Evolutionary conservation across 2,113 vertebrate genomes (phyloP).

Genomic region (Tympanuchus pallidicinctus): DNA sequence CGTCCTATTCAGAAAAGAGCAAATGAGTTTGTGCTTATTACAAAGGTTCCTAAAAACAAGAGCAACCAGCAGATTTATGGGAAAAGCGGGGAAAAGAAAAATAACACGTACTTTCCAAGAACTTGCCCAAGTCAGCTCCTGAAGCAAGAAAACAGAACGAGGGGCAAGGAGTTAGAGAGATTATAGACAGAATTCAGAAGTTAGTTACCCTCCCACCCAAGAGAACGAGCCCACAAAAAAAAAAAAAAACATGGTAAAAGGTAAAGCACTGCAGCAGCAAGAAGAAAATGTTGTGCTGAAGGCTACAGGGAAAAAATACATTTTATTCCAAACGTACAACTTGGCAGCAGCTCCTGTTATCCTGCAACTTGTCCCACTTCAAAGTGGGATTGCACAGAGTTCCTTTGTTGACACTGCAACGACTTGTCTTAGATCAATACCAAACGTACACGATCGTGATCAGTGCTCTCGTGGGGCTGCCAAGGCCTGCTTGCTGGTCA

Average conservation of each 20-base stretch:
- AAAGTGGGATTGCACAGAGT: neutral
- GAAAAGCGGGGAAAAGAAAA: neutral
- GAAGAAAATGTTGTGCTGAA: neutral
- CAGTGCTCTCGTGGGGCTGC: constrained; percentile 43
- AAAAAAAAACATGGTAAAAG: neutral
- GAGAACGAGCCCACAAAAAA: neutral
- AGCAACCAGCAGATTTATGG: neutral
- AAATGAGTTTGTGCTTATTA: constrained; percentile 29
- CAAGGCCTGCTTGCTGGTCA: constrained; percentile 47
- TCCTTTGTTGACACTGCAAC: constrained; percentile 37
- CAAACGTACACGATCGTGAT: constrained; percentile 55
- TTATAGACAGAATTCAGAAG: neutral
- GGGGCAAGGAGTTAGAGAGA: constrained; percentile 38
- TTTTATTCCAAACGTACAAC: constrained; percentile 12
- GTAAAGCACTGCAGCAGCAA: neutral
- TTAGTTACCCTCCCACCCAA: neutral
- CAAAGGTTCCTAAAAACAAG: constrained; percentile 26
- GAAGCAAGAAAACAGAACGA: constrained; percentile 65
- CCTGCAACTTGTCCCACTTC: constrained; percentile 9
- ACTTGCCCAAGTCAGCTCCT: constrained; percentile 70
- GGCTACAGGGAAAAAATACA: neutral
- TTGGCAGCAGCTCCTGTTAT: neutral
- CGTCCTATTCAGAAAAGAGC: neutral
- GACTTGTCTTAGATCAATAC: constrained; percentile 62
- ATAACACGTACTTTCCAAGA: constrained; percentile 62